Evolutionary conservation across 2,888 invertebrate species (phyloP).

Genomic region (Pharmacophagus antenor): DNA sequence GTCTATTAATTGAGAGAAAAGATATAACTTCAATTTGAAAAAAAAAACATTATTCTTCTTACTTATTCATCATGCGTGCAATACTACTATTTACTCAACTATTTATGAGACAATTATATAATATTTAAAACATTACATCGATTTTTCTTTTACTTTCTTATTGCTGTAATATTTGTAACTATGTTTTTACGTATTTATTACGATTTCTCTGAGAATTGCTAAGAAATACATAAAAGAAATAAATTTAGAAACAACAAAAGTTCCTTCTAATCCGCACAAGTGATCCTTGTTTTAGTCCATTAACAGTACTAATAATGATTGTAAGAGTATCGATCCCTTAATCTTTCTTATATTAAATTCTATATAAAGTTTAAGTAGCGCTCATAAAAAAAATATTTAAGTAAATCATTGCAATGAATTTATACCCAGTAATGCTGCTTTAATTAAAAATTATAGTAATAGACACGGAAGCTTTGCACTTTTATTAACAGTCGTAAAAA

Average conservation of each 20-base stretch:
- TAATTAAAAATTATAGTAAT: no score
- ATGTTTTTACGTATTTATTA: no score
- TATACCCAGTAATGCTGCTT: no score
- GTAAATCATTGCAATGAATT: no score
- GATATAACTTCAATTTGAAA: no score
- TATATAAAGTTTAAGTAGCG: background rate
- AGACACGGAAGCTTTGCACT: no score
- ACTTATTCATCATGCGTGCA: no score
- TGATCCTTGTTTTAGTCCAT: constrained; percentile 3
- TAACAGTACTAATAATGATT: background rate
- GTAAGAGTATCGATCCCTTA: background rate
- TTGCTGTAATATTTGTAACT: background rate
- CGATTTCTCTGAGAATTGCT: background rate
- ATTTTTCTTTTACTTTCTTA: background rate
- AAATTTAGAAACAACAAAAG: background rate
- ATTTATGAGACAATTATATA: no score
- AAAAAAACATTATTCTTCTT: no score
- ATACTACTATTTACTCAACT: no score
- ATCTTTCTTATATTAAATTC: background rate
- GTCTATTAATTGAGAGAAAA: background rate
- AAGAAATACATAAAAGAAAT: background rate
- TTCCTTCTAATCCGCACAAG: background rate
- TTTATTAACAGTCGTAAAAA: no score
- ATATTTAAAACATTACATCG: no score
- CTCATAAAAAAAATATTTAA: background rate